Evolutionary conservation across 2,888 invertebrate genomes (phyloP).

Genomic region (Nipponacmea schrenckii): DNA sequence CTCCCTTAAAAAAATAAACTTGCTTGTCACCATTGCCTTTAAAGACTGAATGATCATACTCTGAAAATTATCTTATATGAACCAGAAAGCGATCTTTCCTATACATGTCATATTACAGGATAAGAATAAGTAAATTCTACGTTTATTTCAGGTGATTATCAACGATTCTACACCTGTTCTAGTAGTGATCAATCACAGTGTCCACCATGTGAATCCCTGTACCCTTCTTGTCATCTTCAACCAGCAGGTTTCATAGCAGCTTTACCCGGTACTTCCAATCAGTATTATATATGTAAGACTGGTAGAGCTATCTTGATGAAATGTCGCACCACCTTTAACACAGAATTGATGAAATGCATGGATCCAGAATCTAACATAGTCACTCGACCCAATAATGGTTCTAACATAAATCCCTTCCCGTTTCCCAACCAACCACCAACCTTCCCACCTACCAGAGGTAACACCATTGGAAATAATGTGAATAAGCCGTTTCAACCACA

Average conservation of each 20-base stretch:
- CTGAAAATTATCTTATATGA: too few species aligned
- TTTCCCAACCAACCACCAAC: too few species aligned
- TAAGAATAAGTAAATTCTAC: background rate
- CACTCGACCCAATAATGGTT: too few species aligned
- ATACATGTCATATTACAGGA: too few species aligned
- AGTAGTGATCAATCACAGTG: background rate
- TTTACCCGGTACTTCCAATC: background rate
- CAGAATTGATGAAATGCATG: background rate
- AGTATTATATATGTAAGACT: conserved; percentile 15
- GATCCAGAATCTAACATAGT: background rate
- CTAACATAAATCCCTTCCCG: too few species aligned
- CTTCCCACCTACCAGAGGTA: too few species aligned
- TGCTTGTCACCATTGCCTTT: too few species aligned
- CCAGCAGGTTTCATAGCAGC: conserved; percentile 2
- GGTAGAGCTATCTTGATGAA: conserved; percentile 7
- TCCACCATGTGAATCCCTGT: conserved; percentile 4
- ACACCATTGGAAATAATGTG: too few species aligned
- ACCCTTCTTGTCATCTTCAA: conserved; percentile 15
- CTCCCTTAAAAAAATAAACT: too few species aligned
- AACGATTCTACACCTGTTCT: background rate
- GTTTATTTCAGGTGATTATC: background rate
- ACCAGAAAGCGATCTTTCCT: too few species aligned
- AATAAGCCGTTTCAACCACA: too few species aligned
- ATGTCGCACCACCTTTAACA: conserved; percentile 5
- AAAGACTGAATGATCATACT: too few species aligned